A percentile compares a stretch with the other conserved stretches of the same genome.
Conservation (phyloP, 2,113 vertebrate species). For the Kryptolebias marmoratus region DNA sequence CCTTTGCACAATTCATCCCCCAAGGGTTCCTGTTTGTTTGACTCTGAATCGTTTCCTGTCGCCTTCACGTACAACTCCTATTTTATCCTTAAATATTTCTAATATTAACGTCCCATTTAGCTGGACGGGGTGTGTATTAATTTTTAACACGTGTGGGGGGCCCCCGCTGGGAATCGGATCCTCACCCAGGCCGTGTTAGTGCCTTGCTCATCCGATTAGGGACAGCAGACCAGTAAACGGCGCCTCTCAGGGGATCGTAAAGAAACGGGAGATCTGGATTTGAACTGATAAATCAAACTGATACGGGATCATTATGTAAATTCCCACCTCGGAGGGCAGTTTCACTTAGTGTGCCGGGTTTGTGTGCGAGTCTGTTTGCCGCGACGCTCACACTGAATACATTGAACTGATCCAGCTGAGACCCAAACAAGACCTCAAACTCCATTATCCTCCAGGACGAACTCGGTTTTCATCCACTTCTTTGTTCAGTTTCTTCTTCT, state of each 20-base stretch:
- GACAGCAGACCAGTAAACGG: slow-evolving; percentile 52
- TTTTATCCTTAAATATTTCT: slow-evolving; percentile 53
- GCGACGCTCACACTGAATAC: slow-evolving; percentile 19
- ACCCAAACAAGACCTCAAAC: slow-evolving; percentile 51
- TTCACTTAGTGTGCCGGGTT: slow-evolving; percentile 30
- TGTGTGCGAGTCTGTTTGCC: slow-evolving; percentile 2
- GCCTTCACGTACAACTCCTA: slow-evolving; percentile 23
- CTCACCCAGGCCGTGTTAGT: slow-evolving; percentile 41
- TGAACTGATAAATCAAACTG: slow-evolving; percentile 67
- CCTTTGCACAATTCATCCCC: slow-evolving; percentile 12
- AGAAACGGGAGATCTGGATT: slow-evolving; percentile 25
- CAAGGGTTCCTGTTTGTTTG: slow-evolving; percentile 7
- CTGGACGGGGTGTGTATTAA: slow-evolving; percentile 10
- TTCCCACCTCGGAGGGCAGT: slow-evolving; percentile 62
- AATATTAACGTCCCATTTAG: slow-evolving; percentile 42
- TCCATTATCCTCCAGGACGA: slow-evolving; percentile 27
- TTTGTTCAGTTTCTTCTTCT: background rate
- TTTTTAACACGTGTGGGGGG: slow-evolving; percentile 31
- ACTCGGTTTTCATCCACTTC: background rate
- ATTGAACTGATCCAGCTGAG: slow-evolving; percentile 60
- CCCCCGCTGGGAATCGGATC: slow-evolving; percentile 49
- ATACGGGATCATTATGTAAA: slow-evolving; percentile 67
- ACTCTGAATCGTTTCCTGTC: slow-evolving; percentile 15
- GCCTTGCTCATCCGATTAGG: slow-evolving; percentile 61
- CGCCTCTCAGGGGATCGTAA: slow-evolving; percentile 43